phyloP scores from a whole-genome alignment of 2,113 vertebrate species.

The Tylochromis polylepis region DNA sequence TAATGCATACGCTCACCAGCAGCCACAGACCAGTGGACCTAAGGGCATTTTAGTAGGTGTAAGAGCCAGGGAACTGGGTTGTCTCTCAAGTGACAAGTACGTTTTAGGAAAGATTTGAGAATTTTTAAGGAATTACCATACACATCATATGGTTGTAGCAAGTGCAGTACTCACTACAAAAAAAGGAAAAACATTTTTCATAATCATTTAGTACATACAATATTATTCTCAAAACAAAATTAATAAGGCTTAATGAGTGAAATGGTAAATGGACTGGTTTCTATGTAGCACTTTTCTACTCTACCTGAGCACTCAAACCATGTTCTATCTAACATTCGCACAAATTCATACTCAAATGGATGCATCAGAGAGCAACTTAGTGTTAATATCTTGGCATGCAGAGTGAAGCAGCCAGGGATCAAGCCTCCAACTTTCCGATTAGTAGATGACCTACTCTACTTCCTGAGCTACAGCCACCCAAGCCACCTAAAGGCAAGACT shows the following conservation, averaged over 20 bases:
- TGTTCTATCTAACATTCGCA: not conserved
- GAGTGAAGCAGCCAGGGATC: not conserved
- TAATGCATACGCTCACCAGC: not conserved
- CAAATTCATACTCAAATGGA: not conserved
- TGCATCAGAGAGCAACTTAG: not conserved
- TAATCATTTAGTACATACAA: not conserved
- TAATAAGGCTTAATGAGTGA: not conserved
- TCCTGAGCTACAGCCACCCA: not conserved
- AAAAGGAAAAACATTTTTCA: not conserved
- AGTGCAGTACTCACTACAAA: not conserved
- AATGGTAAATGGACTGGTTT: not conserved
- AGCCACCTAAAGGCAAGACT: not conserved
- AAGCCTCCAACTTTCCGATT: not conserved
- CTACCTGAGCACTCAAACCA: not conserved
- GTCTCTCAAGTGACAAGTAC: not conserved
- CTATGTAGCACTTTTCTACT: not conserved
- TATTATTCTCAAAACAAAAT: not conserved
- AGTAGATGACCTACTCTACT: not conserved
- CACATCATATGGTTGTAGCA: not conserved
- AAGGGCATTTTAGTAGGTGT: not conserved
- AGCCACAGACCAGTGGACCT: not conserved
- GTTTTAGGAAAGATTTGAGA: fast-evolving
- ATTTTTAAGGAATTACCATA: not conserved
- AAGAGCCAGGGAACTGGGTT: not conserved
- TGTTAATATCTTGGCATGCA: not conserved